Conservation (phyloP, 2,888 invertebrate genomes). For the Anthophora plumipes region DNA sequence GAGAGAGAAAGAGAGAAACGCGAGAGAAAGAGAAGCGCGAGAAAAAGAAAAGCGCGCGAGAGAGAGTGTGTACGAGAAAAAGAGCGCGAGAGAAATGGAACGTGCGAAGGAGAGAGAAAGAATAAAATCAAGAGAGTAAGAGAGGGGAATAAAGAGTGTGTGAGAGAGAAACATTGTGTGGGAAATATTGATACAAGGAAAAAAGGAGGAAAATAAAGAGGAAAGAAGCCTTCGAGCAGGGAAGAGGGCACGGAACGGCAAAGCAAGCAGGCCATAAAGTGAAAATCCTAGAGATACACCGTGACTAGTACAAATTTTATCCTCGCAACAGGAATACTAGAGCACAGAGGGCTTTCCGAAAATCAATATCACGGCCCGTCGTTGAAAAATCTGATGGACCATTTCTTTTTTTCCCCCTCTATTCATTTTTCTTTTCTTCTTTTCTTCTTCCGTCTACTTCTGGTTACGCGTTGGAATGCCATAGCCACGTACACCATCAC, state of each 20-base stretch:
- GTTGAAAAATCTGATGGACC: constrained; percentile 55
- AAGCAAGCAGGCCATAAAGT: constrained; percentile 60
- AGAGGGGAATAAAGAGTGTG: too few relatives aligned
- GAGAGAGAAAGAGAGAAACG: too few relatives aligned
- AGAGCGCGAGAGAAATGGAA: too few relatives aligned
- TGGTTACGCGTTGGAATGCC: not conserved
- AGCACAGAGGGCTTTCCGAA: constrained; percentile 35
- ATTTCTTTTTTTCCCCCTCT: not conserved
- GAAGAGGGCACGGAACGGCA: constrained; percentile 34
- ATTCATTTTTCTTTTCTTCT: not conserved
- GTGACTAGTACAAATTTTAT: constrained; percentile 76
- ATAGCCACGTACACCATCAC: constrained; percentile 9
- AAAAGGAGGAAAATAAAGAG: not conserved
- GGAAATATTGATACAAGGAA: not conserved
- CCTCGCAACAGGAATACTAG: constrained; percentile 66
- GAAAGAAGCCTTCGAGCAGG: constrained; percentile 3
- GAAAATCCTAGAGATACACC: constrained; percentile 53
- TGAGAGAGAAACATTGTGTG: too few relatives aligned
- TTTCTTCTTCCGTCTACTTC: not conserved
- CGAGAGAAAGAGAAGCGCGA: too few relatives aligned
- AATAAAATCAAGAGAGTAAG: too few relatives aligned
- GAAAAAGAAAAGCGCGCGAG: too few relatives aligned
- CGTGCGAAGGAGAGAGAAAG: too few relatives aligned
- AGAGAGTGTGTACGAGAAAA: too few relatives aligned
- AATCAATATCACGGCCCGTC: constrained; percentile 59